Conservation (phyloP, 2,113 vertebrate genomes). For the Takifugu bimaculatus region DNA sequence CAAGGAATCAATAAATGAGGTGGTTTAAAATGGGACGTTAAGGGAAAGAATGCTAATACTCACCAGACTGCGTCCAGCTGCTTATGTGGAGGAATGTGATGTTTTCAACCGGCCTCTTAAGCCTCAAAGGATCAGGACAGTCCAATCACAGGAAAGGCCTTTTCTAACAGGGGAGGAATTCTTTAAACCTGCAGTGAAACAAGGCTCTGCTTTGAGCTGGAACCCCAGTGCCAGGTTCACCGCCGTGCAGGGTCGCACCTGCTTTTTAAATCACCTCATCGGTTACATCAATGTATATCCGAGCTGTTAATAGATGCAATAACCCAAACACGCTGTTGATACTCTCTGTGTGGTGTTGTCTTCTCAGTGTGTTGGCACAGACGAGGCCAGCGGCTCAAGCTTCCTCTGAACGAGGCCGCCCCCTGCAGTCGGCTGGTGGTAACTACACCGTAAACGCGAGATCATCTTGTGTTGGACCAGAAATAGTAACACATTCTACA, state of each 20-base stretch:
- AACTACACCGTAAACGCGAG: not conserved
- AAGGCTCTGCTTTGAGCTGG: slow-evolving; percentile 33
- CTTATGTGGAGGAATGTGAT: slow-evolving; percentile 34
- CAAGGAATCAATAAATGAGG: not conserved
- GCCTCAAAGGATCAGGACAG: slow-evolving; percentile 39
- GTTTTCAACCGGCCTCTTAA: slow-evolving; percentile 47
- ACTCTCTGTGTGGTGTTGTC: not conserved
- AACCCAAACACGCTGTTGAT: not conserved
- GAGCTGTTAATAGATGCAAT: not conserved
- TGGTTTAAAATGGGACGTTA: not conserved
- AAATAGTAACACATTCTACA: no score
- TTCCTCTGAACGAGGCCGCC: slow-evolving; percentile 13
- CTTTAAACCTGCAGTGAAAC: slow-evolving; percentile 25
- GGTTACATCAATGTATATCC: not conserved
- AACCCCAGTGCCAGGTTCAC: slow-evolving; percentile 37
- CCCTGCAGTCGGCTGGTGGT: slow-evolving; percentile 31
- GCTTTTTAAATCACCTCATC: not conserved
- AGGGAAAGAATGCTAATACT: slow-evolving; percentile 24
- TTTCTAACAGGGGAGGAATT: slow-evolving; percentile 36
- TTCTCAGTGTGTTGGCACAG: not conserved
- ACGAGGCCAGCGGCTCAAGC: not conserved
- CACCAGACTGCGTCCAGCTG: slow-evolving; percentile 30
- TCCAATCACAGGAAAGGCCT: slow-evolving; percentile 43
- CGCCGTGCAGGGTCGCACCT: slow-evolving; percentile 16
- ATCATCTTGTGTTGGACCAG: no score